These are phyloP conservation scores for Kryptolebias ocellatus DNA, from an alignment of 2,797 vertebrate species.

Conservation along the genomic window DNA sequence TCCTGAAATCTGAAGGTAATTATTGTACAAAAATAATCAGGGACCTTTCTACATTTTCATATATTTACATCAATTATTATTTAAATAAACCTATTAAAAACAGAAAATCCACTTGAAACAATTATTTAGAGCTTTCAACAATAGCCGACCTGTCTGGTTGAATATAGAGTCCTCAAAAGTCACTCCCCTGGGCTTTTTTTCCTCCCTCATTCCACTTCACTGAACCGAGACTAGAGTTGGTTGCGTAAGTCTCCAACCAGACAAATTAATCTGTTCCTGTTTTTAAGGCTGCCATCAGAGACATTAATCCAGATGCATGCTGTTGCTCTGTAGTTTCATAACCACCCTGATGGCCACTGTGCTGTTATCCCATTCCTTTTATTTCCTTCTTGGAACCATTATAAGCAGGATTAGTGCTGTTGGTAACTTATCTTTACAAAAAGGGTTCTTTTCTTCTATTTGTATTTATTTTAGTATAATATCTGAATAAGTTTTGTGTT, in stretches of 20 bases:
- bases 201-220: conserved; percentile 60
- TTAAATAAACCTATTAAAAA: background rate
- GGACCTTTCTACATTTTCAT: no score
- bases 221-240: conserved; percentile 44
- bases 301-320: conserved; percentile 72
- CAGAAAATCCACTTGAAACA: background rate
- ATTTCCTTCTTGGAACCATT: conserved; percentile 44
- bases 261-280: conserved; percentile 76
- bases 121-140: conserved; percentile 13
- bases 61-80: no score
- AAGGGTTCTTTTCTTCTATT: background rate
- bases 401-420: conserved; percentile 22
- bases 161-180: conserved; percentile 52
- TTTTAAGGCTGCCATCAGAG: conserved; percentile 66
- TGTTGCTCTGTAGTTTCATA: conserved; percentile 65
- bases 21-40: no score
- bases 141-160: conserved; percentile 14
- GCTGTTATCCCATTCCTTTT: conserved; percentile 57
- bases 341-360: conserved; percentile 46
- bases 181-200: conserved; percentile 29
- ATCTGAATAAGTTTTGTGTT: background rate
- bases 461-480: background rate
- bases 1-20: background rate
- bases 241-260: conserved; percentile 67
- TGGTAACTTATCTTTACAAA: conserved; percentile 39